Base-by-base conservation (phyloP, 2,113 vertebrate genomes). In the Lonchura striata region DNA sequence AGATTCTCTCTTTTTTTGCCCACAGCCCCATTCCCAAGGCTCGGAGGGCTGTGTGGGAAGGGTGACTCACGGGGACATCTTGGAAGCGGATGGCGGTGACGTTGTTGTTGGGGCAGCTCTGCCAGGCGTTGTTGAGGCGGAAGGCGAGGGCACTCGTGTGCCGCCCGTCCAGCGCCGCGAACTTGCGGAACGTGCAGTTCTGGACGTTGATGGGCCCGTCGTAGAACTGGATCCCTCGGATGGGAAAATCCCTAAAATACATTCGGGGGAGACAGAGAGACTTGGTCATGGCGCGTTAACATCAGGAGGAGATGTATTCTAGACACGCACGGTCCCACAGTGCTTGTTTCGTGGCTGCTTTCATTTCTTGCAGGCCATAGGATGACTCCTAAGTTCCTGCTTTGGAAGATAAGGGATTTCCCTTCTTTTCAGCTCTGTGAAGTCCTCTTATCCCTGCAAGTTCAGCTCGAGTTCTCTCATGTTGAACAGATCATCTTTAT, bases 81-180 rank as follows among this genome's bases (percentile, higher is more conserved):
- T 99, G 98, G 63, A 99, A 99, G 83, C 84, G 97, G 57, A 99
- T 97, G 90, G 92, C 80, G 0, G 98, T 98, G 94, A 99, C 98
- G 3, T 99, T 99, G 96, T 99, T 99, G 92, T 99, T 99, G 59
- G 99, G 99, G 86, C 99, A 99, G 97, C 99, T 99, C 98, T 99
- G 99, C 99, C 99, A 99, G 7, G 99, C 98, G 13, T 99, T 99
- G 97, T 99, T 99, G 68, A 99, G 98, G 17, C 99, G 98, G 97
- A 99, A 99, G n/a, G 98, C 99, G 47, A 99, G 97, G 18, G 99
- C 99, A 0, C 99, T 99, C 23, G 99, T 99, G 97, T 99, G 99
- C 6, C 99, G 98, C 27, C 99, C 99, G 0, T 99, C 98, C 86
- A 99, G 97, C 3, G 99, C 99, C 0, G 95, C 97, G 9, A 98